Conservation (phyloP, 2,888 invertebrate species). For the Brenthis ino region DNA sequence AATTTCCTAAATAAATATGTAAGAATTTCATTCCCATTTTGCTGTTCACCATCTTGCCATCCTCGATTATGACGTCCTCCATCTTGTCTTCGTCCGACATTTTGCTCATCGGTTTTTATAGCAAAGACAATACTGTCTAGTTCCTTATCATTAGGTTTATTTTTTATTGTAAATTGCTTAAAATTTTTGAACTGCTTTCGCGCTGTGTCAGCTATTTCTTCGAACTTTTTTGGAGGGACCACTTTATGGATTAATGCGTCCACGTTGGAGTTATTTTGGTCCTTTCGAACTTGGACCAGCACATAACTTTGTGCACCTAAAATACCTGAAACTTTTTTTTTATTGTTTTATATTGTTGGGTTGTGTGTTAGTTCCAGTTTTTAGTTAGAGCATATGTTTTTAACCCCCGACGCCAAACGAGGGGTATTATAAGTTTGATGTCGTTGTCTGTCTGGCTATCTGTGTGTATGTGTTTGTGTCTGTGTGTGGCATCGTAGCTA, state of each 20-base stretch:
- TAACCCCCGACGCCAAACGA: too few relatives aligned
- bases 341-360: background rate
- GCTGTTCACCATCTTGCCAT: background rate
- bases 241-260: constrained; percentile 48
- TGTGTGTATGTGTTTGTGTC: too few relatives aligned
- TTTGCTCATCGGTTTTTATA: constrained; percentile 31
- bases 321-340: constrained; percentile 2
- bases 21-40: background rate
- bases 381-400: too few relatives aligned
- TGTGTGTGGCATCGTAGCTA: too few relatives aligned
- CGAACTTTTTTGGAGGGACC: constrained; percentile 37
- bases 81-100: constrained; percentile 19
- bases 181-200: constrained; percentile 39
- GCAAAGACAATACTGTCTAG: constrained; percentile 41
- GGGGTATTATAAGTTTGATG: too few relatives aligned
- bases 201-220: constrained; percentile 34
- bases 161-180: constrained; percentile 33
- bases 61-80: constrained; percentile 5
- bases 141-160: constrained; percentile 16
- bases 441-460: too few relatives aligned
- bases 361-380: too few relatives aligned
- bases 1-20: constrained; percentile 16
- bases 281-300: constrained; percentile 45
- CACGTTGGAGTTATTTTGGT: constrained; percentile 44
- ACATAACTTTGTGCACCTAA: constrained; percentile 36